Evolutionary conservation across 2,888 invertebrate genomes (phyloP), one percentile per base, ranked within the genome.

Genomic region (Calameuta filiformis): DNA sequence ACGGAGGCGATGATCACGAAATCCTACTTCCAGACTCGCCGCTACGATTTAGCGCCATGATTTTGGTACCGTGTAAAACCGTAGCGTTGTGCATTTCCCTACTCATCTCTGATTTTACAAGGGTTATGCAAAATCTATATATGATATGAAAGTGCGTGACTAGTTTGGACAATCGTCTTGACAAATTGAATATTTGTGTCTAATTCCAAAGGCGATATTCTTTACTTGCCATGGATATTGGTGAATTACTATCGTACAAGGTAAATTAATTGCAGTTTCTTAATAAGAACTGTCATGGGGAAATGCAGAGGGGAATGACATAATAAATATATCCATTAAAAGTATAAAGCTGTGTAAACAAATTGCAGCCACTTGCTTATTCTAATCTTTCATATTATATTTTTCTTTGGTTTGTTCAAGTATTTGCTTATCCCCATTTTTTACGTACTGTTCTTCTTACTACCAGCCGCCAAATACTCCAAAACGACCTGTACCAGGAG

Each of bases 401-500:
- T 23, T 69, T 37, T 69, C 1, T 35, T 34, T 34, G 11, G 31
- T 33, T 30, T 73, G 75, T 76, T 77, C 9, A 12, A 77, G 73
- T n/a, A 74, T 40, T 73, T 73, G 35, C 33, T 71, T 75, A 69
- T 73, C 30, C 35, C 9, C 33, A 12, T 75, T n/a, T 31, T 73
- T 15, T 23, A 75, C 34, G 12, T 31, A 6, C 35, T 69, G 23
- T 69, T 30, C 75, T 69, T 40, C 75, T 75, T 78, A 73, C 35
- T 85, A 73, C 35, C 85, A 97, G 97, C 97, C 97, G 6, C 95
- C 96, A 75, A 96, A 96, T 88, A 96, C 96, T 12, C 95, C 97
- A 12, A 97, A 97, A 92, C 93, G 97, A 81, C 94, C 94, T 34
- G 92, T 88, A 31, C 90, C 90, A 35, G 96, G 95, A 80, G 95